A percentile compares a stretch with the other conserved stretches of the same genome.
Conservation (phyloP, 1,140 invertebrate species). For the Acromyrmex charruanus region DNA sequence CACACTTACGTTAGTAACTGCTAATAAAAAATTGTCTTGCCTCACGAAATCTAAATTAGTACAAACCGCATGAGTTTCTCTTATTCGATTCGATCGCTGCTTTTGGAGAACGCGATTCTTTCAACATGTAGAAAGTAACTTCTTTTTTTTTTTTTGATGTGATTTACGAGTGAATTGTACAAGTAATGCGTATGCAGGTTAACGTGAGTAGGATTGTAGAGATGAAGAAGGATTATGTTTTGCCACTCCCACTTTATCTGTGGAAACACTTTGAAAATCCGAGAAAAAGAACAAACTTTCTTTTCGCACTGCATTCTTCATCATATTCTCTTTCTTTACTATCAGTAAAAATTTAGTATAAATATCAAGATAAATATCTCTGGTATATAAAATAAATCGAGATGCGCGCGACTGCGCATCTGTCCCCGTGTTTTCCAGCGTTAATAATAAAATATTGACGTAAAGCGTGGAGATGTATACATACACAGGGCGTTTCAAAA, state of each 20-base stretch:
- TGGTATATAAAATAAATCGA: slow-evolving; percentile 1
- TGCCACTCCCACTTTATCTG: neutral
- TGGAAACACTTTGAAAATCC: neutral
- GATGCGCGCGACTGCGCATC: neutral
- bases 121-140: neutral
- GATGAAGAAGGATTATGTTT: neutral
- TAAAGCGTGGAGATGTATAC: neutral
- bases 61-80: neutral
- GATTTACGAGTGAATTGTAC: slow-evolving; percentile 14
- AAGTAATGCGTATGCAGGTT: neutral
- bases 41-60: slow-evolving; percentile 24
- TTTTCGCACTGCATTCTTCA: neutral
- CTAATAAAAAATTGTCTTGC: neutral
- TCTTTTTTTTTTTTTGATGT: slow-evolving; percentile 40
- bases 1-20: neutral
- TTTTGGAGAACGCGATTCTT: slow-evolving; percentile 11
- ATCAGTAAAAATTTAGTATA: neutral
- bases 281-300: neutral
- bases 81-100: neutral
- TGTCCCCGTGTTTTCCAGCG: neutral
- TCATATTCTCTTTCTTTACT: neutral
- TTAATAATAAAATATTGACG: slow-evolving; percentile 49
- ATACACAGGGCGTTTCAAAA: neutral
- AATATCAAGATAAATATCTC: neutral
- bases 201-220: neutral